phyloP scores from a whole-genome alignment of 1,140 invertebrate species.

The Varroa destructor region DNA sequence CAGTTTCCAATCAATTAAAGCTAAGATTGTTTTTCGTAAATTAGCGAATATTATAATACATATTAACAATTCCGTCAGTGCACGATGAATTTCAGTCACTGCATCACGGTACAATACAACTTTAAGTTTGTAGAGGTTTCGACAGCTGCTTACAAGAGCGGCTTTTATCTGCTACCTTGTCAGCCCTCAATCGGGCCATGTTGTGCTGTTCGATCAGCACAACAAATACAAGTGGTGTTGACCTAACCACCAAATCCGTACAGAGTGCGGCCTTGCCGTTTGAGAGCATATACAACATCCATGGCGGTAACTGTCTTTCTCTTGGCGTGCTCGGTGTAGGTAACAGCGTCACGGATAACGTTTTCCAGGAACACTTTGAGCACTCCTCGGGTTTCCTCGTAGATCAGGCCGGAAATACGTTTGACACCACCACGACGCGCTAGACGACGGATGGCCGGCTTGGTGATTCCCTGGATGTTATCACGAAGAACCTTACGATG shows the following conservation, averaged over 20 bases:
- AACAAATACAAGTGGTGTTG: not conserved
- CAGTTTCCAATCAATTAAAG: no score
- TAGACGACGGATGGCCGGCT: constrained; percentile 52
- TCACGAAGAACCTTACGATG: constrained; percentile 48
- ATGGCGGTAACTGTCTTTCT: constrained; percentile 68
- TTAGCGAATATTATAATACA: no score
- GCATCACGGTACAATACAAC: no score
- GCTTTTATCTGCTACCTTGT: no score
- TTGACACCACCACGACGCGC: constrained; percentile 61
- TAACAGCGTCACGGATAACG: constrained; percentile 64
- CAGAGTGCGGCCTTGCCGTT: constrained; percentile 58
- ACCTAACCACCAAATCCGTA: constrained; percentile 50
- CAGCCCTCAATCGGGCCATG: no score
- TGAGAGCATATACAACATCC: constrained; percentile 72
- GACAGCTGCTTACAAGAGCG: no score
- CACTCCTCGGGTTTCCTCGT: constrained; percentile 55
- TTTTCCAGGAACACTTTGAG: constrained; percentile 68
- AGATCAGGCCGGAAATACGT: constrained; percentile 58
- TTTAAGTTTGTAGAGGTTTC: no score
- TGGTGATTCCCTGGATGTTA: constrained; percentile 61
- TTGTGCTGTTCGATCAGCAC: not conserved
- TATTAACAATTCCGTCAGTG: no score
- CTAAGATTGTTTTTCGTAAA: no score
- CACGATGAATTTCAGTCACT: no score
- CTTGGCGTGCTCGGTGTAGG: constrained; percentile 68